These are phyloP conservation scores for Crotalus viridis DNA, from an alignment of 2,113 vertebrate species.

Conservation along the genomic window DNA sequence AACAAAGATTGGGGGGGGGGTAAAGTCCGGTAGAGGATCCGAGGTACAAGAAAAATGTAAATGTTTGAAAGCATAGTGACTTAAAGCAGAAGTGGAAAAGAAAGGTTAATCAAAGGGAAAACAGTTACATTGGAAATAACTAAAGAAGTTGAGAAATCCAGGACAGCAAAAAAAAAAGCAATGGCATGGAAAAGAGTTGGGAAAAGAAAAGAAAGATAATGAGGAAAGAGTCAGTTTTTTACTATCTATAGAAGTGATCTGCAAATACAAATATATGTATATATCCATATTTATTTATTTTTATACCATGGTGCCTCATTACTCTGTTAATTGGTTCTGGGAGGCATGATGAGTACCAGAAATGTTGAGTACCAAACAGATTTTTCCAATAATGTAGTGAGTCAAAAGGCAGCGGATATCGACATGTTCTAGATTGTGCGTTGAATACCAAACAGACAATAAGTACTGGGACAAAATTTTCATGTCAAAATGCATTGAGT, in stretches of 20 bases:
- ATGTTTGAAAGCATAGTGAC: neutral
- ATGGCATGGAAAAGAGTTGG: conserved; percentile 4
- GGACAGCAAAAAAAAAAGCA: conserved; percentile 7
- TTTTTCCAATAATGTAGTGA: neutral
- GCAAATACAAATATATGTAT: neutral
- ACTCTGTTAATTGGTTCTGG: neutral
- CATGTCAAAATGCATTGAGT: no score
- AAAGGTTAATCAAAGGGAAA: conserved; percentile 56
- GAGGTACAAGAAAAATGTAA: neutral
- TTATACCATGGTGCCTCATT: neutral
- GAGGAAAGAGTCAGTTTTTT: conserved; percentile 40
- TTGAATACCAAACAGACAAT: neutral
- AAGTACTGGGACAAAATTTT: neutral
- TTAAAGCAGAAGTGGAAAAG: conserved; percentile 47
- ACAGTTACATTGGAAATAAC: conserved; percentile 44
- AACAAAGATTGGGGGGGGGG: neutral
- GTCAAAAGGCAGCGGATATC: neutral
- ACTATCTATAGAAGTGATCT: conserved; percentile 7
- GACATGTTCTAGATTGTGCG: neutral
- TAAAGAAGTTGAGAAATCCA: conserved; percentile 37
- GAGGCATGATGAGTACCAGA: neutral
- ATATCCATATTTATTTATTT: neutral
- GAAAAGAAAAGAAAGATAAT: conserved; percentile 19
- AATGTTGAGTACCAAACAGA: no score
- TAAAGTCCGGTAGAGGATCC: neutral